These are phyloP conservation scores for Mythimna ferrago DNA, from an alignment of 2,888 invertebrate genomes.

Conservation along the genomic window DNA sequence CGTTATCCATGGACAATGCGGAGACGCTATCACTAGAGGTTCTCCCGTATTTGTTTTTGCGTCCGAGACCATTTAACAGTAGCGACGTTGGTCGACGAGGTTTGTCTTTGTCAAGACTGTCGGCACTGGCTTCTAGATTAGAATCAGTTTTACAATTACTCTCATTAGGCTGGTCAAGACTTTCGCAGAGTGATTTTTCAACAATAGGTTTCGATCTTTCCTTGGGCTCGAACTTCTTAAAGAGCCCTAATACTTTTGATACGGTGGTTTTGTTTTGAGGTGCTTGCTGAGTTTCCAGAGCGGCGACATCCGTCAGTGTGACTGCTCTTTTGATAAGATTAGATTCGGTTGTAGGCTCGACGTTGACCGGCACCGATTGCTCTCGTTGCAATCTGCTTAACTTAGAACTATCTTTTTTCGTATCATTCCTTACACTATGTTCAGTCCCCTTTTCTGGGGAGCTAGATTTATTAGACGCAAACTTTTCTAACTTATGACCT, in stretches of 20 bases:
- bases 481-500: slow-evolving; percentile 94
- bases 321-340: slow-evolving; percentile 93
- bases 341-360: slow-evolving; percentile 91
- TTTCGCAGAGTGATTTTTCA: slow-evolving; percentile 76
- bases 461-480: slow-evolving; percentile 89
- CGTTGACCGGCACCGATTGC: slow-evolving; percentile 91
- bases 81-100: slow-evolving; percentile 89
- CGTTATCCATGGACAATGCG: slow-evolving; percentile 69
- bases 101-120: slow-evolving; percentile 80
- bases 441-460: slow-evolving; percentile 87
- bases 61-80: slow-evolving; percentile 89
- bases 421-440: slow-evolving; percentile 70
- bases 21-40: slow-evolving; percentile 85
- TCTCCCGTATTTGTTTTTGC: slow-evolving; percentile 87
- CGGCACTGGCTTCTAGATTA: slow-evolving; percentile 65
- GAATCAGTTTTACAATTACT: slow-evolving; percentile 68
- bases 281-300: slow-evolving; percentile 79
- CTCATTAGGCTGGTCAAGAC: slow-evolving; percentile 65
- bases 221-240: slow-evolving; percentile 93
- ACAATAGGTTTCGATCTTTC: slow-evolving; percentile 80
- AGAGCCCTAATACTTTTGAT: slow-evolving; percentile 94
- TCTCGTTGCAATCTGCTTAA: slow-evolving; percentile 92
- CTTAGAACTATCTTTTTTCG: slow-evolving; percentile 81
- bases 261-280: slow-evolving; percentile 92
- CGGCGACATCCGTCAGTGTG: slow-evolving; percentile 93